phyloP scores from a whole-genome alignment of 1,140 invertebrate species.

The Physella acuta region DNA sequence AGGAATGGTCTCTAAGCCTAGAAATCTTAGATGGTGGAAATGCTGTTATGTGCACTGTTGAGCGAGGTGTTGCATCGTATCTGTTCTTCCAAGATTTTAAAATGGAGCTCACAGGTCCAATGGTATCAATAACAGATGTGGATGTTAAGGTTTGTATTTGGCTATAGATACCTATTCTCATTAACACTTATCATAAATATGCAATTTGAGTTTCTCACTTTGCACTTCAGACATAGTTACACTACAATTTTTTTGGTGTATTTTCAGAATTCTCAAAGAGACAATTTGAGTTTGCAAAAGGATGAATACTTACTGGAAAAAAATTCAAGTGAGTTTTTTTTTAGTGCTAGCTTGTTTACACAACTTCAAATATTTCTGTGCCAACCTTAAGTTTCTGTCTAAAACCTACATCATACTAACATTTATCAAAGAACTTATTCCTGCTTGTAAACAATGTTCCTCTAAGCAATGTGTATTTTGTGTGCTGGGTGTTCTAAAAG shows the following conservation, averaged over 20 bases:
- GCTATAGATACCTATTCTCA: no score
- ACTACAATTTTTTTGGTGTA: not conserved
- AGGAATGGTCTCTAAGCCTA: constrained; percentile 17
- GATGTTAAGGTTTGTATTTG: constrained; percentile 15
- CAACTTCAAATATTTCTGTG: no score
- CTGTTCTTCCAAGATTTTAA: constrained; percentile 23
- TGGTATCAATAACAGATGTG: constrained; percentile 19
- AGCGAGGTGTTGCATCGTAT: constrained; percentile 18
- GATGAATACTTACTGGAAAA: constrained; percentile 18
- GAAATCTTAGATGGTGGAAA: constrained; percentile 18
- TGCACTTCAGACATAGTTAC: not conserved
- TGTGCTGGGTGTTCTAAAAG: no score
- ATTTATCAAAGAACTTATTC: no score
- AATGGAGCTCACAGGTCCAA: constrained; percentile 19
- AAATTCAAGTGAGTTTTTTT: constrained; percentile 10
- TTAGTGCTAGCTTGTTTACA: no score
- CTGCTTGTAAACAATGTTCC: no score
- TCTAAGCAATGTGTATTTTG: no score
- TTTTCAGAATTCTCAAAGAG: constrained; percentile 21
- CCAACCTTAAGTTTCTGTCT: no score
- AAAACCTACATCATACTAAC: no score
- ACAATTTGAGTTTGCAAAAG: constrained; percentile 3
- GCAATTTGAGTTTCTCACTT: no score
- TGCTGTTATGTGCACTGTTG: constrained; percentile 22
- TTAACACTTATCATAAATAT: no score